Base-by-base conservation (phyloP, 2,113 vertebrate genomes). In the Panurus biarmicus region DNA sequence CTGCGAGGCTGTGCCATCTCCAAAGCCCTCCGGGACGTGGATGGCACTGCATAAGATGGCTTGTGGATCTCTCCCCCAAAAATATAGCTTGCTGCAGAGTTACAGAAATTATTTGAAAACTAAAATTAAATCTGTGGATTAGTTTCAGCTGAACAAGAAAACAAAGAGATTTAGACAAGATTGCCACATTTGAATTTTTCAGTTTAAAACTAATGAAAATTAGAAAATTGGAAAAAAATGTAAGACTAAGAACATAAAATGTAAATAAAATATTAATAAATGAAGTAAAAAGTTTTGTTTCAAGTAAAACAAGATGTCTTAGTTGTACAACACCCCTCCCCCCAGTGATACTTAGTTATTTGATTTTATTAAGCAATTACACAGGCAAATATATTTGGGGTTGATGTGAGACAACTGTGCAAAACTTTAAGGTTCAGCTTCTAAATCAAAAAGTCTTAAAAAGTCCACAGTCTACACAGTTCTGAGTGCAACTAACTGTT, bases 321-420 rank as follows among this genome's bases (percentile, higher is more conserved):
- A 38, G 40, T 58, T 76, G 42, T 74, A 53, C 42, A 80, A 54
- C 54, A 76, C 4, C 28, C 7, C 38, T 83, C 38, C 42, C 72
- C 16, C 33, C 47, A 73, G 31, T 35, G 66, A 51, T 75, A 53
- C 10, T 66, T 76, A 66, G 9, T 58, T 76, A 69, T 73, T 87
- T 91, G 58, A 85, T 79, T 95, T 91, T 79, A 76, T 65, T 66
- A 80, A 88, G 38, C 71, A 89, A 74, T 92, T 92, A 80, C 58
- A 48, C 29, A 88, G 72, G 72, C 51, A 96, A 95, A 92, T 93
- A 58, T 38, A 7, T 75, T 85, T 76, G 29, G 21, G 14, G 16
- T 22, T 91, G 75, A 78, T 61, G 31, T 31, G 19, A 88, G 60
- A 83, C 45, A 62, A 44, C 7, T 36, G 26, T 8, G 3, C 26